A percentile compares a stretch with the other conserved stretches of the same genome.
These are phyloP conservation scores for Myxocyprinus asiaticus DNA, from an alignment of 2,113 vertebrate species.

Conservation along the genomic window DNA sequence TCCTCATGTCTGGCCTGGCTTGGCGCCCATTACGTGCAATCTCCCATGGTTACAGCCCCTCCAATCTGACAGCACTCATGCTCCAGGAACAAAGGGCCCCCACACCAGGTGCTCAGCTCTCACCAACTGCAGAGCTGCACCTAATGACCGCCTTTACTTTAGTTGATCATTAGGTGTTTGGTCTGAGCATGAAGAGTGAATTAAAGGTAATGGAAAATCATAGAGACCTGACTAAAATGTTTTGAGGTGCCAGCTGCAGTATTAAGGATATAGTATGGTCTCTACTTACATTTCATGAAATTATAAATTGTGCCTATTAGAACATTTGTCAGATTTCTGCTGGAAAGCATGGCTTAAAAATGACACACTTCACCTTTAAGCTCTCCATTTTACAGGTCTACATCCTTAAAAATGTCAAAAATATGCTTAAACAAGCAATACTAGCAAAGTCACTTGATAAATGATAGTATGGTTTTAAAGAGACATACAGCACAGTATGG, in stretches of 20 bases:
- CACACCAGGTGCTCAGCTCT: slow-evolving; percentile 17
- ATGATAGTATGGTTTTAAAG: background rate
- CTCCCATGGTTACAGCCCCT: slow-evolving; percentile 33
- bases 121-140: slow-evolving; percentile 23
- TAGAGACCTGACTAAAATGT: background rate
- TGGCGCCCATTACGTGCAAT: slow-evolving; percentile 39
- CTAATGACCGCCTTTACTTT: slow-evolving; percentile 13
- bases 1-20: slow-evolving; percentile 41
- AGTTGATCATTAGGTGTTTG: slow-evolving; percentile 28
- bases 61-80: slow-evolving; percentile 26
- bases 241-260: background rate
- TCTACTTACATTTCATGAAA: background rate
- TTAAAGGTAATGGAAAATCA: slow-evolving; percentile 2
- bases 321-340: no score
- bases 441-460: background rate
- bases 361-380: background rate
- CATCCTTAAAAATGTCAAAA: background rate
- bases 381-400: background rate
- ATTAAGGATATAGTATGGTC: background rate
- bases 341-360: no score
- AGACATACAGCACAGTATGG: no score
- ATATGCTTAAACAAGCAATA: background rate
- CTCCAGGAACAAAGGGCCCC: slow-evolving; percentile 36
- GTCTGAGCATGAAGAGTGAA: slow-evolving; percentile 7
- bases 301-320: no score